Evolutionary conservation across 2,113 vertebrate species (phyloP).

Genomic region (Thalassarche chlororhynchos): DNA sequence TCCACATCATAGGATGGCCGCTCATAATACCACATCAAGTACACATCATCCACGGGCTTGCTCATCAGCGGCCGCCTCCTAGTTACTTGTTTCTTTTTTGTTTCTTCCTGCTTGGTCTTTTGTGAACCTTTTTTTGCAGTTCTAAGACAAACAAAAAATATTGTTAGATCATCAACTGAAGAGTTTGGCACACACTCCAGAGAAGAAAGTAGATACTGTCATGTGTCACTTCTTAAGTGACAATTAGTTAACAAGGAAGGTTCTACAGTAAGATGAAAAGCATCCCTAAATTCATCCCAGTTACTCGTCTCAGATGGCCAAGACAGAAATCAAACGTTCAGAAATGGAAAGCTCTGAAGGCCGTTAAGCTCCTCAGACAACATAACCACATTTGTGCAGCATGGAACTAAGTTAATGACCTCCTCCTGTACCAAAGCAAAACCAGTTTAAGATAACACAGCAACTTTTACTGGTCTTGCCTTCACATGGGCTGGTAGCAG

Average conservation of each 20-base stretch:
- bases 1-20: slow-evolving; percentile 60
- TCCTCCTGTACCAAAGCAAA: background rate
- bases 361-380: background rate
- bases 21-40: slow-evolving; percentile 79
- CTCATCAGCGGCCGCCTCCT: slow-evolving; percentile 65
- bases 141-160: slow-evolving; percentile 29
- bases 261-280: background rate
- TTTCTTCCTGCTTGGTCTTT: slow-evolving; percentile 56
- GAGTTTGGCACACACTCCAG: rapidly evolving
- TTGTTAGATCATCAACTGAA: background rate
- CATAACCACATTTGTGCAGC: background rate
- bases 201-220: background rate
- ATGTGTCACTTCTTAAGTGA: background rate
- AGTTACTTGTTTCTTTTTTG: background rate
- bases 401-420: rapidly evolving
- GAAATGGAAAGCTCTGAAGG: background rate
- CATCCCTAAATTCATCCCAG: background rate
- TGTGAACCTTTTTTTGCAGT: background rate
- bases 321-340: background rate
- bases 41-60: slow-evolving; percentile 86
- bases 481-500: rapidly evolving
- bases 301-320: background rate
- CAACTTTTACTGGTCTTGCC: background rate
- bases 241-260: background rate
- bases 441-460: background rate